Evolutionary conservation across 2,113 vertebrate species (phyloP).

Genomic region (Hystrix brachyura): DNA sequence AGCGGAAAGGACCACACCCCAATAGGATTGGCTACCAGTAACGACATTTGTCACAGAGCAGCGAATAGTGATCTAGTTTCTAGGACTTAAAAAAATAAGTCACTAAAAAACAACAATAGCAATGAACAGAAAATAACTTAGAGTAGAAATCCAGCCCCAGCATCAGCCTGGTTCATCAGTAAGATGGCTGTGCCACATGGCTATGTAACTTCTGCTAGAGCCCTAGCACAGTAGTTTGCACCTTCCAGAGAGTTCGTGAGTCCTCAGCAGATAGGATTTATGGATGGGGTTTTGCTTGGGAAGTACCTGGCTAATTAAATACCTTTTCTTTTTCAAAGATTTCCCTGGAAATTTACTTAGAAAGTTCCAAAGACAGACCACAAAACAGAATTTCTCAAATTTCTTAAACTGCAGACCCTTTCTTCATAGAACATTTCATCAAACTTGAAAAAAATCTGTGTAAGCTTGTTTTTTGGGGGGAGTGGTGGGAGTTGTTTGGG

Average conservation of each 20-base stretch:
- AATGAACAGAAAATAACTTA: neutral
- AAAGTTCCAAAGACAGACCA: neutral
- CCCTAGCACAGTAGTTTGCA: accelerated
- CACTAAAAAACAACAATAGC: neutral
- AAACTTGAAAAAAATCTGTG: neutral
- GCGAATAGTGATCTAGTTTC: neutral
- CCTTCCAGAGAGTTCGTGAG: neutral
- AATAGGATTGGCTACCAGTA: neutral
- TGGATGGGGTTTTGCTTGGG: neutral
- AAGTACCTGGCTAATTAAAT: neutral
- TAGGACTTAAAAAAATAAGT: neutral
- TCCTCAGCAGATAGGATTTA: neutral
- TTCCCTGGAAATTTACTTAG: neutral
- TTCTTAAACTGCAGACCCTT: neutral
- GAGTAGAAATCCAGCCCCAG: neutral
- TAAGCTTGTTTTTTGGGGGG: neutral
- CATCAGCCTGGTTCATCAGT: neutral
- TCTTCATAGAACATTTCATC: neutral
- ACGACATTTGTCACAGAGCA: neutral
- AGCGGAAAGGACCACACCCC: neutral
- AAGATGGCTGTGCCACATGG: no score
- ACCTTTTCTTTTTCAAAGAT: neutral
- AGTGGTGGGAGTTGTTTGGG: neutral
- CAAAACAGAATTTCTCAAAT: neutral
- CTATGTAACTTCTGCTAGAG: no score